Percentiles rank a stretch among this genome's conserved stretches.
These are phyloP conservation scores for Anthophora plumipes DNA, from an alignment of 2,888 invertebrate species.

Conservation along the genomic window DNA sequence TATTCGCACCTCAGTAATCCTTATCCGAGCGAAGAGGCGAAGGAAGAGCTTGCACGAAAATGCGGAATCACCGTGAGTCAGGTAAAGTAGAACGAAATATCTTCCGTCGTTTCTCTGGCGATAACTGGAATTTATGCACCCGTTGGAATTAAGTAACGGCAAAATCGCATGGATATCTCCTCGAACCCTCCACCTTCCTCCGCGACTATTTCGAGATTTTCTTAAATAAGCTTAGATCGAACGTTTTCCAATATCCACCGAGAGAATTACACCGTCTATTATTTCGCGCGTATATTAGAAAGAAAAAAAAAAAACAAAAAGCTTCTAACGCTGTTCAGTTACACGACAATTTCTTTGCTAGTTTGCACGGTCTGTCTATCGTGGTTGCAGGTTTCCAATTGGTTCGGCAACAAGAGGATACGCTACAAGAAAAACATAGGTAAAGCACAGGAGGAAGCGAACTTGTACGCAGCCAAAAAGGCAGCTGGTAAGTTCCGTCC, in stretches of 20 bases:
- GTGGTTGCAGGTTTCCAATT: conserved; percentile 93
- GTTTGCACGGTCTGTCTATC: conserved; percentile 1
- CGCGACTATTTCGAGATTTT: background rate
- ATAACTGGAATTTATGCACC: conserved; percentile 6
- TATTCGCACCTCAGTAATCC: conserved; percentile 99
- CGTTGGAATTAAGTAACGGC: conserved; percentile 18
- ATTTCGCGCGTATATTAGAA: background rate
- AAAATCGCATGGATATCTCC: background rate
- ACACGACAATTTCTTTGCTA: background rate
- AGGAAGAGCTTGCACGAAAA: conserved; percentile 99
- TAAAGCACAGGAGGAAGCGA: conserved; percentile 99
- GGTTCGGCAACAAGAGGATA: conserved; percentile 99
- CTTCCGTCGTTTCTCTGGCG: conserved; percentile 57
- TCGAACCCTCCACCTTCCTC: too few relatives aligned
- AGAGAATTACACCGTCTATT: background rate
- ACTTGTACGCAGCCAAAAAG: conserved; percentile 99
- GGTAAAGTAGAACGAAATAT: conserved; percentile 85
- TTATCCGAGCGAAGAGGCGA: conserved; percentile 99
- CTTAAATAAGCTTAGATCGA: background rate
- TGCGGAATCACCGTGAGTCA: conserved; percentile 99
- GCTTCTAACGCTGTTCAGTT: too few relatives aligned
- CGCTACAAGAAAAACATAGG: conserved; percentile 99
- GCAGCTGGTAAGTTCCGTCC: conserved; percentile 90
- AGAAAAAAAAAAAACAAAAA: too few relatives aligned
- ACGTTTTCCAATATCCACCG: background rate